Conservation (phyloP, 2,888 invertebrate species). For the Trissoscelio sp. region DNA sequence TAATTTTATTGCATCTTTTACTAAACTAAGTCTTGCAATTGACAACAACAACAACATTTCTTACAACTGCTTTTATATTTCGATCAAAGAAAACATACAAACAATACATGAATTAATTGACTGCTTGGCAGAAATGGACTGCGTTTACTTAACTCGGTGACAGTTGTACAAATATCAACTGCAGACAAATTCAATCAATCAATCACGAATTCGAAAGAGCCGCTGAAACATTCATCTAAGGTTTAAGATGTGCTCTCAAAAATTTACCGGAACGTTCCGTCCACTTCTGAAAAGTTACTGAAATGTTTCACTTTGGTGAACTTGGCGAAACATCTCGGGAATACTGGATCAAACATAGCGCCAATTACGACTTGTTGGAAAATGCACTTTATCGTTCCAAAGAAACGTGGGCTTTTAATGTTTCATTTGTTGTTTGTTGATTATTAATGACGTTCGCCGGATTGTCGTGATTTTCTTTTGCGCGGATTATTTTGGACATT, state of each 20-base stretch:
- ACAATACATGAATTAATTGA: background rate
- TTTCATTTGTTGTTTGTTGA: constrained; percentile 1
- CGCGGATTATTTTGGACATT: background rate
- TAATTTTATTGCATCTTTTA: background rate
- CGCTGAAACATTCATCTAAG: constrained; percentile 19
- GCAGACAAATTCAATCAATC: constrained; percentile 12
- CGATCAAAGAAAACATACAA: background rate
- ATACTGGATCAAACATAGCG: constrained; percentile 40
- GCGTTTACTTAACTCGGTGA: background rate
- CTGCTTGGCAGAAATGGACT: background rate
- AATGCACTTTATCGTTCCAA: constrained; percentile 39
- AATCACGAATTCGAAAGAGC: background rate
- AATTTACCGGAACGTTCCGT: constrained; percentile 22
- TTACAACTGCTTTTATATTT: background rate
- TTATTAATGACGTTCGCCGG: constrained; percentile 2
- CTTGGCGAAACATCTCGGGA: constrained; percentile 31
- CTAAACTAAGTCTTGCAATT: background rate
- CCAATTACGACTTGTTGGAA: constrained; percentile 28
- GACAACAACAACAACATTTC: background rate
- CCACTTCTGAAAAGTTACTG: constrained; percentile 34
- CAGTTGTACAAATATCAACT: background rate
- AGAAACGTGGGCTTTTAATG: background rate
- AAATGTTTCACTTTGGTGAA: constrained; percentile 44
- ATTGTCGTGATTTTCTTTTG: background rate
- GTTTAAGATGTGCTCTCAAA: constrained; percentile 13